Base-by-base conservation (phyloP, 1,140 invertebrate genomes). In the Anoplophora glabripennis region DNA sequence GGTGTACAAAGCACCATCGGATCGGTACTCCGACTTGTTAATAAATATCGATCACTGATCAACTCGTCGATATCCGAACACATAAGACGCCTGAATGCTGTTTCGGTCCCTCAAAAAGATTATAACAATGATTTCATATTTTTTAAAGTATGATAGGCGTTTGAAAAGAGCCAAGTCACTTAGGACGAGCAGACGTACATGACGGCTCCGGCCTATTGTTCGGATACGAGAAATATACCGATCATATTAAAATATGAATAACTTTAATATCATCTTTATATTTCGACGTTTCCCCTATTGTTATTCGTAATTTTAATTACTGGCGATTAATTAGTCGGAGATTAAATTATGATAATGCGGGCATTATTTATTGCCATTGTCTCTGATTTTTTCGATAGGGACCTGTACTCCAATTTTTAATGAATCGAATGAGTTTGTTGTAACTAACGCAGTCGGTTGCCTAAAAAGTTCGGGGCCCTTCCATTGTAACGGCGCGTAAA, bases 51-150 rank as follows among this genome's bases (percentile, higher is more conserved):
- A 44, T 17, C 14, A 14, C 14, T 18, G 14, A 14, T 17, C 42
- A 14, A 44, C 14, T 14, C 14, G 14, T 44, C 42, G 42, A 15
- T 44, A 17, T 44, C 15, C 21, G 14, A 7, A 18, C 38, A 40
- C 15, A 40, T 40, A 44, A 15, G 42, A 44, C 42, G 42, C 42
- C 42, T 44, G 42, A n/a, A 44, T 14, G 42, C 21, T 44, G 42
- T 44, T 17, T 44, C 42, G 42, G 42, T 15, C 42, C 21, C 42
- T 44, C 42, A 44, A 44, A 44, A 44, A 44, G 42, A 44, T 44
- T 44, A 44, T 15, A 44, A 44, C 42, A 44, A 44, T 44, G 42
- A 44, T 44, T 44, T 44, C 38, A 40, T 44, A 44, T 44, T 44
- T 44, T 15, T 15, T 44, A 15, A 44, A 44, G 42, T 44, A 44